Conservation (phyloP, 2,888 invertebrate genomes). For the Pachydiplax longipennis region DNA sequence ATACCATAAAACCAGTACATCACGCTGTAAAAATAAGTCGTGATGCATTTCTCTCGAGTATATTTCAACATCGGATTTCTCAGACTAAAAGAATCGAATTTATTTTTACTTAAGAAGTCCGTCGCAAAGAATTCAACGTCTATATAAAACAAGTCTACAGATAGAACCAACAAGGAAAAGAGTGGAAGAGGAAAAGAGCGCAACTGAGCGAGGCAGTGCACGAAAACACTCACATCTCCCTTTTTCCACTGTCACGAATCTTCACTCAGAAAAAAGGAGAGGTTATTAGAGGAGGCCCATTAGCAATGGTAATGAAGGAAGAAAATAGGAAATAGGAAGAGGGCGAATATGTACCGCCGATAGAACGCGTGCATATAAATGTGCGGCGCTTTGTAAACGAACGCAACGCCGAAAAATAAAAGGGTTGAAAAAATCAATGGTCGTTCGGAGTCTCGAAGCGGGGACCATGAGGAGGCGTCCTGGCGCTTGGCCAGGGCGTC, state of each 20-base stretch:
- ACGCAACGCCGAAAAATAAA: neutral
- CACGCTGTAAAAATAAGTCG: too few relatives aligned
- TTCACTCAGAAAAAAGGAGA: neutral
- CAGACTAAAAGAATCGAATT: too few relatives aligned
- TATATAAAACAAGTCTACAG: too few relatives aligned
- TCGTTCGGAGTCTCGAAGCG: neutral
- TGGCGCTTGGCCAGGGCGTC: constrained; percentile 12
- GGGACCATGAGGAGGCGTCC: neutral
- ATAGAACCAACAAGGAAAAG: neutral
- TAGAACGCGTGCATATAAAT: neutral
- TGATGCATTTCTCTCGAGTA: too few relatives aligned
- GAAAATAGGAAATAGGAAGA: neutral
- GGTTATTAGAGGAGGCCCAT: neutral
- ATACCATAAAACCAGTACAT: too few relatives aligned
- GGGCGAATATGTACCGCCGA: neutral
- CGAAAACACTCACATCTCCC: neutral
- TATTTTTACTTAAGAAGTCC: too few relatives aligned
- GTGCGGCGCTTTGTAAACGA: neutral
- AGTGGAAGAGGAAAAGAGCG: neutral
- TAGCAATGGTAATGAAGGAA: neutral
- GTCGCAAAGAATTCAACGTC: too few relatives aligned
- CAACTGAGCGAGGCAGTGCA: neutral
- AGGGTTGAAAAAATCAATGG: neutral
- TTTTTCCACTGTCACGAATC: neutral
- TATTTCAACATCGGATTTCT: too few relatives aligned